Conservation (phyloP, 92 coral and sea anemone genomes). For the Epizoanthus rinbou region DNA sequence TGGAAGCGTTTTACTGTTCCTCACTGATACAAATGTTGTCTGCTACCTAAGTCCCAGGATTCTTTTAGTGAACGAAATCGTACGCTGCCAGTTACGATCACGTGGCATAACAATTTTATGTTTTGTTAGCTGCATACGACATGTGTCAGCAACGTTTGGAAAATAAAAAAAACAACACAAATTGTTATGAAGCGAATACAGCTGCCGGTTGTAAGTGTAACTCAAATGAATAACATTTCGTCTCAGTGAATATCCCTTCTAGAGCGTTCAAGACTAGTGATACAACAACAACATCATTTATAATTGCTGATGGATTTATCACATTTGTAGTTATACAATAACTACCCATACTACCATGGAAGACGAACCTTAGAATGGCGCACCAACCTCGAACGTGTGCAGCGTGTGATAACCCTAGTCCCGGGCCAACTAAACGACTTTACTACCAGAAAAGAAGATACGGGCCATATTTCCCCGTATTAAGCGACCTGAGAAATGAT, state of each 20-base stretch:
- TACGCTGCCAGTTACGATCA: no score
- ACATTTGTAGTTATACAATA: neutral
- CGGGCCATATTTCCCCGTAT: conserved; percentile 91
- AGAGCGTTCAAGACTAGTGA: neutral
- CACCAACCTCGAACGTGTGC: conserved; percentile 60
- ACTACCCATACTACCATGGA: neutral
- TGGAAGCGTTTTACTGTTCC: no score
- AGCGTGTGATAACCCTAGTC: conserved; percentile 86
- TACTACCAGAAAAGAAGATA: conserved; percentile 83
- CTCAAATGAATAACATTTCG: neutral
- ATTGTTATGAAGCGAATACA: neutral
- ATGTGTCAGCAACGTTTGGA: no score
- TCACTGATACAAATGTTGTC: no score
- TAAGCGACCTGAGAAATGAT: conserved; percentile 67
- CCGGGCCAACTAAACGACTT: conserved; percentile 87
- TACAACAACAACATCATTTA: no score
- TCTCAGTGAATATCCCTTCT: neutral
- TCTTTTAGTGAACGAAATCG: no score
- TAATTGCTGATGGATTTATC: neutral
- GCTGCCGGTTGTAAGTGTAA: neutral
- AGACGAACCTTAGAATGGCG: conserved; percentile 15
- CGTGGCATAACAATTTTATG: no score
- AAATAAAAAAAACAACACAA: neutral
- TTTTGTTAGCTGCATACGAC: no score
- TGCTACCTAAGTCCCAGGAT: no score